phyloP scores from a whole-genome alignment of 2,888 invertebrate genomes.

The Argyra leucocephala region DNA sequence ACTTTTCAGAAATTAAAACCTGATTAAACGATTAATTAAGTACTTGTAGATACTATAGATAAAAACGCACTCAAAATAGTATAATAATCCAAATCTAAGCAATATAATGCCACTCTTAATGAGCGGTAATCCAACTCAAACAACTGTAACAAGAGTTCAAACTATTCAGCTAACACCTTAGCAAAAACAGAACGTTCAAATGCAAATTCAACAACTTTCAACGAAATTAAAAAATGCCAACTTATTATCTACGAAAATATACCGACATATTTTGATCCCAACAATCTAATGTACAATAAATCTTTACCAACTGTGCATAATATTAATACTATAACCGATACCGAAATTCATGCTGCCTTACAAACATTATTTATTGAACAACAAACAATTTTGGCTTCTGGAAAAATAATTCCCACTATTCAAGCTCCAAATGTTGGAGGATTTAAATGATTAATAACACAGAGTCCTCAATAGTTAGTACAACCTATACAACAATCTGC shows the following conservation, averaged over 20 bases:
- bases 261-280: conserved; percentile 39
- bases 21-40: too few relatives aligned
- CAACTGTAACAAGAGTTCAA: conserved; percentile 52
- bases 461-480: conserved; percentile 6
- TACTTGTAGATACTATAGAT: too few relatives aligned
- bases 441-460: conserved; percentile 27
- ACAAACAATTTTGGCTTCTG: conserved; percentile 60
- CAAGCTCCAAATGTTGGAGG: conserved; percentile 37
- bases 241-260: conserved; percentile 35
- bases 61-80: background rate
- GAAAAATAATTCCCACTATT: conserved; percentile 56
- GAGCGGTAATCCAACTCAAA: conserved; percentile 27
- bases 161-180: conserved; percentile 65
- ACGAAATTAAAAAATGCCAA: conserved; percentile 46
- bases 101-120: conserved; percentile 27
- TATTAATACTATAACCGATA: conserved; percentile 44
- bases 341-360: conserved; percentile 49
- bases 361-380: conserved; percentile 58
- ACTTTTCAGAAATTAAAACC: too few relatives aligned
- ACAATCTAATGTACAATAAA: conserved; percentile 38
- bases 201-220: conserved; percentile 58
- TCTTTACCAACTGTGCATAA: conserved; percentile 36
- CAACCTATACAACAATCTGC: conserved; percentile 12
- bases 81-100: conserved; percentile 19
- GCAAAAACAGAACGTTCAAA: conserved; percentile 60